Evolutionary conservation across 2,888 invertebrate genomes (phyloP).

Genomic region (Tenthredo livida): DNA sequence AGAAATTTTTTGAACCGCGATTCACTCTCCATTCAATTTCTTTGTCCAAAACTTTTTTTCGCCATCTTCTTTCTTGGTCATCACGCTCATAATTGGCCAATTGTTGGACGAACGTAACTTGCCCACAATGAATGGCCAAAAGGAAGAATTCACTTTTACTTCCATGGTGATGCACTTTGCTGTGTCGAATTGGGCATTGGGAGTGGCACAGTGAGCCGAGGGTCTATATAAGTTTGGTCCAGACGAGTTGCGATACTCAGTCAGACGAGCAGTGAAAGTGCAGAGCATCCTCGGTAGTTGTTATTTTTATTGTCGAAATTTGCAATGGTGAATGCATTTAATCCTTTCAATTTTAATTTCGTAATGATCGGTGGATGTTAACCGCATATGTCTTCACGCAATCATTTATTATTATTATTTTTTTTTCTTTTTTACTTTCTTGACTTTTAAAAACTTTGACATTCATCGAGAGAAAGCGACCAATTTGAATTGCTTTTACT

Average conservation of each 20-base stretch:
- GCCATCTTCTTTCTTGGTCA: constrained; percentile 10
- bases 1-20: constrained; percentile 36
- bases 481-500: constrained; percentile 13
- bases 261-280: constrained; percentile 74
- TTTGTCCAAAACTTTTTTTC: neutral
- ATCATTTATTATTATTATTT: too few species aligned
- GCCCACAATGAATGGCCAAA: constrained; percentile 28
- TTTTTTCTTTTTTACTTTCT: neutral
- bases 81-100: neutral
- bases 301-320: constrained; percentile 53
- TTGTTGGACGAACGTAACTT: neutral
- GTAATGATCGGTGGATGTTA: neutral
- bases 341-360: constrained; percentile 14
- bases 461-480: constrained; percentile 4
- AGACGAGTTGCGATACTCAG: constrained; percentile 73
- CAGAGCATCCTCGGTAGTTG: constrained; percentile 20
- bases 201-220: constrained; percentile 58
- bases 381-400: neutral
- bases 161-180: constrained; percentile 63
- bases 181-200: constrained; percentile 62
- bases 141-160: constrained; percentile 65
- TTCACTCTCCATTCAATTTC: constrained; percentile 12
- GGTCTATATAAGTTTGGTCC: constrained; percentile 73
- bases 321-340: constrained; percentile 65
- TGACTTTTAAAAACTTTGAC: neutral